Conservation (phyloP, 1,140 invertebrate species). For the Macrostomum lignano region DNA sequence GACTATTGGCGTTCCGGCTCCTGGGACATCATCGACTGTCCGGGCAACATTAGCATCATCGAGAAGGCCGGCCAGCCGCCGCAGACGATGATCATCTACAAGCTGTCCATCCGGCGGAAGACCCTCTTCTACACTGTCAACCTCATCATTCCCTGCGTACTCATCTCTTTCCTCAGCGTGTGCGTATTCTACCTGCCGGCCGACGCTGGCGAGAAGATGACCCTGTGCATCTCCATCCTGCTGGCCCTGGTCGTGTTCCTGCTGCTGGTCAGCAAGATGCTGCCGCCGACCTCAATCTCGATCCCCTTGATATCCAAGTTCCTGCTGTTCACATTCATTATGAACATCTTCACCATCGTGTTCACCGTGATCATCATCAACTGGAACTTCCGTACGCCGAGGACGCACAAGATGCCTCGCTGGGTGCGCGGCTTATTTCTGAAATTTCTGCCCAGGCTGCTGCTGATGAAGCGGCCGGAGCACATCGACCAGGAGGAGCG, state of each 20-base stretch:
- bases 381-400: constrained; percentile 83
- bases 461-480: constrained; percentile 23
- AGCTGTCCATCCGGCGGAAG: constrained; percentile 70
- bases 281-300: constrained; percentile 52
- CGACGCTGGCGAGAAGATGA: constrained; percentile 43
- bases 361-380: constrained; percentile 97
- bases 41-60: constrained; percentile 25
- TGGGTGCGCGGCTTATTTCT: constrained; percentile 24
- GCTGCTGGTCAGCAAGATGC: constrained; percentile 83
- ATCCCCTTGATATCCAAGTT: constrained; percentile 61
- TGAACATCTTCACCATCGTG: constrained; percentile 95
- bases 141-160: constrained; percentile 80
- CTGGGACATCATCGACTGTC: constrained; percentile 93
- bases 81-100: constrained; percentile 11
- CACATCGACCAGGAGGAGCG: too few species aligned
- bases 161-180: constrained; percentile 91
- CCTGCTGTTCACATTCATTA: constrained; percentile 90
- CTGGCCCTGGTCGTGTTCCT: constrained; percentile 96
- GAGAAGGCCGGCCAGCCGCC: constrained; percentile 5
- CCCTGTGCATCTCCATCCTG: constrained; percentile 84
- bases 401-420: constrained; percentile 34
- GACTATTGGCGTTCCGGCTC: constrained; percentile 94
- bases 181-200: constrained; percentile 87
- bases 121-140: constrained; percentile 97
- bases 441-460: constrained; percentile 18